Conservation (phyloP, 1,140 invertebrate species). For the Dendrolimus kikuchii region DNA sequence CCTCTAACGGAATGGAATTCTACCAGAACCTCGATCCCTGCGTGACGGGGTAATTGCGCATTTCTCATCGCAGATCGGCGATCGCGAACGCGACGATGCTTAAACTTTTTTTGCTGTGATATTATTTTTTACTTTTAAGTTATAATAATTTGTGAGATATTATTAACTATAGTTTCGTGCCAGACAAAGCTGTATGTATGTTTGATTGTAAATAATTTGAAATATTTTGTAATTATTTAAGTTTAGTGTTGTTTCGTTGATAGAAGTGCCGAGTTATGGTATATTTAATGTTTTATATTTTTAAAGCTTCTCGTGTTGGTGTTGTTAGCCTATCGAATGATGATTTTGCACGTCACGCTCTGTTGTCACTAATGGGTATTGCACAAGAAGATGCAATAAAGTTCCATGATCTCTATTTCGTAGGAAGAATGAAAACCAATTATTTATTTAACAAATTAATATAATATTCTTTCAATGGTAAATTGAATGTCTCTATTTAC, state of each 20-base stretch:
- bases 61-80: conserved; percentile 3
- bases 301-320: neutral
- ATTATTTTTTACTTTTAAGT: conserved; percentile 56
- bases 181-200: conserved; percentile 31
- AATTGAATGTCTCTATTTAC: neutral
- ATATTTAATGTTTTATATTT: conserved; percentile 3
- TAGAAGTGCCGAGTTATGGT: neutral
- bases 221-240: conserved; percentile 23
- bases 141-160: conserved; percentile 24
- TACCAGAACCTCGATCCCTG: conserved; percentile 22
- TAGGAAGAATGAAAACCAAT: no score
- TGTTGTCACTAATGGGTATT: no score
- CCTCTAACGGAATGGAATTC: conserved; percentile 16
- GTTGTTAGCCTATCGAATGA: no score
- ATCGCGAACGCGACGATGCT: conserved; percentile 25
- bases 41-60: conserved; percentile 15
- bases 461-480: neutral
- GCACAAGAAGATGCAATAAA: no score
- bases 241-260: conserved; percentile 2
- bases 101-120: conserved; percentile 64
- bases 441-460: neutral
- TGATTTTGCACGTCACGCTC: no score
- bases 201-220: conserved; percentile 52
- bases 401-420: no score
- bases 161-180: conserved; percentile 38